Conservation (phyloP, 2,113 vertebrate genomes). For the Notarius quadriscutis region DNA sequence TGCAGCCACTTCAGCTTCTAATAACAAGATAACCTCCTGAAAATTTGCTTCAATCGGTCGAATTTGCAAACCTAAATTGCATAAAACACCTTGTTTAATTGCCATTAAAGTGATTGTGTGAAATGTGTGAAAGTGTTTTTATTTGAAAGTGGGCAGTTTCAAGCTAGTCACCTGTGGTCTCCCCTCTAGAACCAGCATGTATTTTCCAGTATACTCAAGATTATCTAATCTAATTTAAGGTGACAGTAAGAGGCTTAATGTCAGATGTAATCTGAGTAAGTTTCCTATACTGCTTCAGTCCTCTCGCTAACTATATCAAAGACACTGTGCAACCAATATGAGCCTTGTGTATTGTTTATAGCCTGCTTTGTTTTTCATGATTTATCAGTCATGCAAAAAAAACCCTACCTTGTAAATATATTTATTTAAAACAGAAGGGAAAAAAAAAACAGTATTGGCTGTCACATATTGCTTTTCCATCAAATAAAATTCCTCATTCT, state of each 20-base stretch:
- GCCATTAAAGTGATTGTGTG: not conserved
- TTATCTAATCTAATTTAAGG: not conserved
- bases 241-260: conserved; percentile 29
- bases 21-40: not conserved
- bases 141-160: not conserved
- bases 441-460: not conserved
- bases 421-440: not conserved
- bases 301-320: too few species aligned
- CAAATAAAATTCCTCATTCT: not conserved
- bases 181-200: not conserved
- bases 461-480: not conserved
- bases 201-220: not conserved
- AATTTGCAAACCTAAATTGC: not conserved
- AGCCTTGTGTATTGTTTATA: not conserved
- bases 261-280: not conserved
- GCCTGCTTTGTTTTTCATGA: not conserved
- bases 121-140: not conserved
- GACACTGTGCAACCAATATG: not conserved
- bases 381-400: not conserved
- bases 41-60: not conserved
- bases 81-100: not conserved
- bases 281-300: not conserved
- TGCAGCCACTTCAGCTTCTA: not conserved
- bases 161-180: not conserved
- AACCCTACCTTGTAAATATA: not conserved